A percentile compares a stretch with the other conserved stretches of the same genome.
phyloP scores from a whole-genome alignment of 2,113 vertebrate species.

The Ailuropoda melanoleuca region DNA sequence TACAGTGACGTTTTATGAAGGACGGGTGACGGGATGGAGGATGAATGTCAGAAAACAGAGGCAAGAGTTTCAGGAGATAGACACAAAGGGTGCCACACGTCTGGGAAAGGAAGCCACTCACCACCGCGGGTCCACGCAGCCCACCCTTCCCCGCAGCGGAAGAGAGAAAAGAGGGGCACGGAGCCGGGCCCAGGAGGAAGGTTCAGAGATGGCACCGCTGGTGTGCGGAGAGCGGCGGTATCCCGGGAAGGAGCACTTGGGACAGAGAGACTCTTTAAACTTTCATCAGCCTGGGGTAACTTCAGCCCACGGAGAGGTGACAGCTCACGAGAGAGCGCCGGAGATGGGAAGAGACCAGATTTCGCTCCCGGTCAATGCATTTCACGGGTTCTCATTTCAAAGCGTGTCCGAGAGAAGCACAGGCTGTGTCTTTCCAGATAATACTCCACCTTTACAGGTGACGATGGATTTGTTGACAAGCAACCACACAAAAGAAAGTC shows the following conservation, averaged over 20 bases:
- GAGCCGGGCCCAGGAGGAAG: not conserved
- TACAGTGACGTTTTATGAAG: accelerated
- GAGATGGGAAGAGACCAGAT: not conserved
- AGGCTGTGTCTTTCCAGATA: not conserved
- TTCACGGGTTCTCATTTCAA: not conserved
- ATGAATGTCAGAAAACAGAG: not conserved
- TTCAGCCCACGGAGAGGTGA: not conserved
- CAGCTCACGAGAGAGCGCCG: not conserved
- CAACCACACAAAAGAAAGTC: not conserved
- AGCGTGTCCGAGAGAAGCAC: not conserved
- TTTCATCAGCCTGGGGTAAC: conserved; percentile 19
- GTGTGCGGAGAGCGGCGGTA: accelerated
- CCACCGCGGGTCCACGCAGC: accelerated
- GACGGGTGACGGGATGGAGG: accelerated
- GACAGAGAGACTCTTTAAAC: not conserved
- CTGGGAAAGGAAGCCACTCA: no score
- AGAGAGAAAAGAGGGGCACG: not conserved
- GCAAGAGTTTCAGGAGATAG: not conserved
- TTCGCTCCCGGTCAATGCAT: not conserved
- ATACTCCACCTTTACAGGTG: not conserved
- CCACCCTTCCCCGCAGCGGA: not conserved
- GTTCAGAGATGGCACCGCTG: accelerated
- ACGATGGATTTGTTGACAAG: not conserved
- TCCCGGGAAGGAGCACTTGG: not conserved
- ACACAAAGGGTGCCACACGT: no score